phyloP scores from a whole-genome alignment of 2,113 vertebrate genomes.

The Agapornis roseicollis region DNA sequence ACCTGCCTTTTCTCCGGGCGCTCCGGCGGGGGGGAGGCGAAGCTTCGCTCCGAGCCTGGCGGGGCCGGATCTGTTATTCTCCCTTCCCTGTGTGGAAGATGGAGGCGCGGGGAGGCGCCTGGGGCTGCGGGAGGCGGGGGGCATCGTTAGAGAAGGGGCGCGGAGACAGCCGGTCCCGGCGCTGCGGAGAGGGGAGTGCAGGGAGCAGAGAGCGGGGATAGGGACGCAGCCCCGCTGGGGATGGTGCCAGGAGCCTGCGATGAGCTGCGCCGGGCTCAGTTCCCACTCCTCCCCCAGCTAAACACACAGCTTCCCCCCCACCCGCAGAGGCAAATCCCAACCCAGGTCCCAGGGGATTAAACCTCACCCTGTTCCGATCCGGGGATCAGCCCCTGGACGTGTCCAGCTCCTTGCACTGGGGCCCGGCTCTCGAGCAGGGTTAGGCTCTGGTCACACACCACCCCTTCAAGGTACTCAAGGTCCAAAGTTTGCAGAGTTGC shows the following conservation, averaged over 20 bases:
- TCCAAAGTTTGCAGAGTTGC: neutral
- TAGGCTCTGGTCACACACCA: neutral
- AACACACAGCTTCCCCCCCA: neutral
- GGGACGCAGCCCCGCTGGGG: neutral
- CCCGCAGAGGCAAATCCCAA: neutral
- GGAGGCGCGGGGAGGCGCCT: neutral
- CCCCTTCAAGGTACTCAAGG: too few relatives aligned
- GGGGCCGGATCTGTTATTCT: neutral
- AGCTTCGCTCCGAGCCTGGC: neutral
- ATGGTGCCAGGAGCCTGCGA: neutral
- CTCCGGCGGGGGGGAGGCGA: neutral
- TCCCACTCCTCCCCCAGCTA: neutral
- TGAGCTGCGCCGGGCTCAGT: neutral
- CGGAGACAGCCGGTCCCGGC: accelerated
- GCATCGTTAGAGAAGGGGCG: neutral
- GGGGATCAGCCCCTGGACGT: accelerated
- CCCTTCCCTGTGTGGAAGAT: neutral
- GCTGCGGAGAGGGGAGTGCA: neutral
- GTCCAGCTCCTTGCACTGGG: neutral
- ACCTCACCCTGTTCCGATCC: neutral
- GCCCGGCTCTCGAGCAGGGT: accelerated
- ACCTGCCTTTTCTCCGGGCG: neutral
- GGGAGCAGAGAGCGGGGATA: neutral
- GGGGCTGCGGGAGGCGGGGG: neutral
- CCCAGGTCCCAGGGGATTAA: neutral